phyloP scores from a whole-genome alignment of 1,140 invertebrate genomes.

The Lepidurus arcticus region DNA sequence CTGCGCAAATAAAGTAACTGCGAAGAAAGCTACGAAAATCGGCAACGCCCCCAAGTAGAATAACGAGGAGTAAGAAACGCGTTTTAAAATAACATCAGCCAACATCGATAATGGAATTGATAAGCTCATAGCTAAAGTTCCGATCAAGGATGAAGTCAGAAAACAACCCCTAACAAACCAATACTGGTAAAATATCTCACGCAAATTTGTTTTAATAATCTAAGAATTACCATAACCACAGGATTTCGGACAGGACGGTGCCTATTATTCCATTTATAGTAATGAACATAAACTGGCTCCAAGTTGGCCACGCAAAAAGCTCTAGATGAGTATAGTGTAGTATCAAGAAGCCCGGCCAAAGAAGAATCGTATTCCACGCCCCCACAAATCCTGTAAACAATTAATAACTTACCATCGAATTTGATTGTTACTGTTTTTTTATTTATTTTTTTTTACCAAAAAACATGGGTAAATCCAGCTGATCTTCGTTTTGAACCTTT shows the following conservation, averaged over 20 bases:
- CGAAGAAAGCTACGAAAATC: slow-evolving; percentile 69
- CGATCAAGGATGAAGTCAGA: slow-evolving; percentile 78
- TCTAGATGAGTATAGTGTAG: slow-evolving; percentile 71
- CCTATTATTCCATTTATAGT: slow-evolving; percentile 79
- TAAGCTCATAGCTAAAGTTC: slow-evolving; percentile 71
- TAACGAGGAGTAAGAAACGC: slow-evolving; percentile 62
- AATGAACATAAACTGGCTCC: slow-evolving; percentile 68
- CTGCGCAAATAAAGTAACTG: slow-evolving; percentile 66
- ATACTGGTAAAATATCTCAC: slow-evolving; percentile 33
- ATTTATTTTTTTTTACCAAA: slow-evolving; percentile 58
- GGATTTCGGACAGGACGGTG: slow-evolving; percentile 74
- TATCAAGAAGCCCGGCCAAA: slow-evolving; percentile 82
- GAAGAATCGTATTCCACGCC: slow-evolving; percentile 67
- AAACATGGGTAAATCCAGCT: slow-evolving; percentile 82
- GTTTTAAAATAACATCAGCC: slow-evolving; percentile 69
- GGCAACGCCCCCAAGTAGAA: slow-evolving; percentile 76
- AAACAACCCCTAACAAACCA: slow-evolving; percentile 68
- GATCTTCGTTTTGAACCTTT: slow-evolving; percentile 77
- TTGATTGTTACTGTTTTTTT: neutral
- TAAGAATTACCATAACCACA: slow-evolving; percentile 74
- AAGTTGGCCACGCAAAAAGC: slow-evolving; percentile 71
- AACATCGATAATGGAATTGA: slow-evolving; percentile 80
- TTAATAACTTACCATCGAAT: neutral
- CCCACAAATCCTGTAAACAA: slow-evolving; percentile 71
- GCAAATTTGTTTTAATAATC: neutral